Base-by-base conservation (phyloP, 2,113 vertebrate genomes). In the Struthidea cinerea region DNA sequence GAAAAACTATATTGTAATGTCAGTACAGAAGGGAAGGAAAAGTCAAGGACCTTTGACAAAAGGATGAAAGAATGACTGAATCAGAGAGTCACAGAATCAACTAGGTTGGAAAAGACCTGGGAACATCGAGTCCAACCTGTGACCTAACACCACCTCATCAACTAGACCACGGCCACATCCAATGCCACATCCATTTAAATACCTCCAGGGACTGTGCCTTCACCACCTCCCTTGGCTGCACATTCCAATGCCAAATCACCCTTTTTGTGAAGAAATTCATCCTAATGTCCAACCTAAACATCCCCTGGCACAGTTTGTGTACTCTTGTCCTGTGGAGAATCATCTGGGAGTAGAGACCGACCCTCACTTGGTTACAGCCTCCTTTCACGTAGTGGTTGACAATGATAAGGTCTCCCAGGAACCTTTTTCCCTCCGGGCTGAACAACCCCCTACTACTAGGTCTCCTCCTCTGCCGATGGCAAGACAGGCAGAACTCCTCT, bases 391-490 rank as follows among this genome's bases (percentile, higher is more conserved):
- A 16, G 17, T 5, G 37, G 11, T 22, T 59, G 61, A 7, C 8
- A 60, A 5, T 3, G 6, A 8, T 7, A 27, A 32, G 7, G 6
- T 37, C 11, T 33, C 9, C 6, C 7, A 2, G 2, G 37, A 76
- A 6, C 6, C 13, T 27, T 32, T 67, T 30, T 9, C 18, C 11
- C 13, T 42, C 35, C 0, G 1, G 4, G 16, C 13, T 41, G 13
- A 65, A 13, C 23, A 56, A 13, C 6, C 11, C 19, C 8, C 6
- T 19, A n/a, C n/a, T 10, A 10, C 23, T 9, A 19, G 11, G 11
- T 35, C 44, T 47, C 33, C 23, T 67, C 23, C 23, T 24, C 16
- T n/a, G 22, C 33, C 35, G 64, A 27, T 20, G 33, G 10, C 65
- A 27, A 16, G 23, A 7, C 41, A 33, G 42, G 42, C n/a, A 41